Conservation (phyloP, 1,140 invertebrate species). For the Bombus balteatus region DNA sequence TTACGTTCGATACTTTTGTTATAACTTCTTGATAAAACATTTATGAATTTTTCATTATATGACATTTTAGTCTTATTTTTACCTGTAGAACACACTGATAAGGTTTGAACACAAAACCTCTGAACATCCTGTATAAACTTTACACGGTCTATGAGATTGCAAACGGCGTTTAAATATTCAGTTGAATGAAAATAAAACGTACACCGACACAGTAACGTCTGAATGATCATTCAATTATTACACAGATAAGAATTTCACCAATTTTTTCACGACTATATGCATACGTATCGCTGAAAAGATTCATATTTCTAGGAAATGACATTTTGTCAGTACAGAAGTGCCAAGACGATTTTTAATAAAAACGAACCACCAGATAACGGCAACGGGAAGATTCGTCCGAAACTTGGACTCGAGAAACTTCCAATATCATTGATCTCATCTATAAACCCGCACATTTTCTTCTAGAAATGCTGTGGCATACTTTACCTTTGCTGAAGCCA, state of each 20-base stretch:
- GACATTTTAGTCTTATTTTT: too few species aligned
- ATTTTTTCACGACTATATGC: not conserved
- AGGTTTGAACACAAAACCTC: too few species aligned
- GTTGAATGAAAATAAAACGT: not conserved
- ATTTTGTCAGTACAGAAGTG: not conserved
- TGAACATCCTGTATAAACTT: not conserved
- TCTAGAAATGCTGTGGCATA: conserved; percentile 27
- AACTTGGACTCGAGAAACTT: conserved; percentile 54
- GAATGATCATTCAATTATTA: not conserved
- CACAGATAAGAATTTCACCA: not conserved
- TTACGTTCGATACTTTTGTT: too few species aligned
- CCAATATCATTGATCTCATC: conserved; percentile 62
- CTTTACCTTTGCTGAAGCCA: conserved; percentile 32
- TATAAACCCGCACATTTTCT: conserved; percentile 60
- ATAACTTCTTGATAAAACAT: too few species aligned
- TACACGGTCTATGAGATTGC: not conserved
- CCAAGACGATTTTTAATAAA: not conserved
- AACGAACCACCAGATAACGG: conserved; percentile 7
- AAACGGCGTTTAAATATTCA: not conserved
- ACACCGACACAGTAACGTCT: not conserved
- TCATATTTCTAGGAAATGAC: too few species aligned
- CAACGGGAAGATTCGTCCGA: conserved; percentile 40
- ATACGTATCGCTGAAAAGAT: not conserved
- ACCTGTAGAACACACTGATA: too few species aligned
- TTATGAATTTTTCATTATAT: too few species aligned